phyloP scores from a whole-genome alignment of 2,797 vertebrate species.

The Morus bassanus region DNA sequence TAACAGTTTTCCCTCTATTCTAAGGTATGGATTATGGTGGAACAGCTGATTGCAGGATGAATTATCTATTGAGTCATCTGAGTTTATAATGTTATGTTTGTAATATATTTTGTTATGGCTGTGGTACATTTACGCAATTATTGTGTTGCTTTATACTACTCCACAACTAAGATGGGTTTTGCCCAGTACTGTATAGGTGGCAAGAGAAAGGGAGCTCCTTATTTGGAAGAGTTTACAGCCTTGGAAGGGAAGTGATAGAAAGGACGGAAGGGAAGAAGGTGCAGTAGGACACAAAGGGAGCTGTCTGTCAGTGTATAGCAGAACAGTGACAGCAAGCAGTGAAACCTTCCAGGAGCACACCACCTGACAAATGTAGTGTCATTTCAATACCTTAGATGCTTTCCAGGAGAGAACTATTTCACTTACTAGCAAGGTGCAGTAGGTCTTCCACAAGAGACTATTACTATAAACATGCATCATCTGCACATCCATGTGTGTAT shows the following conservation, averaged over 20 bases:
- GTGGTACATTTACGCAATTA: neutral
- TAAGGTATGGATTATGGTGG: neutral
- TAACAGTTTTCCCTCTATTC: neutral
- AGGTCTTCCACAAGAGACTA: neutral
- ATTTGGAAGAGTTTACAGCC: neutral
- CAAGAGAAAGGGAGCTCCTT: neutral
- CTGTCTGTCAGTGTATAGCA: neutral
- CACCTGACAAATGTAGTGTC: neutral
- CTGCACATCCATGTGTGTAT: neutral
- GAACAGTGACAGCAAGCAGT: neutral
- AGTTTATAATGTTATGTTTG: neutral
- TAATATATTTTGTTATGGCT: neutral
- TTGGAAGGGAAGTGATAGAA: neutral
- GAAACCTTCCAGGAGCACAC: neutral
- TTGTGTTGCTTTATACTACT: neutral
- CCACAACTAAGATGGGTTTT: neutral
- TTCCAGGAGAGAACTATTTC: neutral
- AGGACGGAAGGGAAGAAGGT: neutral
- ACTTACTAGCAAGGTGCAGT: neutral
- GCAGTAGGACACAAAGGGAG: neutral
- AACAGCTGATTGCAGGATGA: neutral
- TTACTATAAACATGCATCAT: neutral
- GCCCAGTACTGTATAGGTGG: neutral
- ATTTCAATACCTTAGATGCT: neutral
- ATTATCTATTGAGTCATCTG: neutral